Evolutionary conservation across 2,888 invertebrate species (phyloP), one percentile per base, ranked within the genome.

Genomic region (Mythimna lalbum): DNA sequence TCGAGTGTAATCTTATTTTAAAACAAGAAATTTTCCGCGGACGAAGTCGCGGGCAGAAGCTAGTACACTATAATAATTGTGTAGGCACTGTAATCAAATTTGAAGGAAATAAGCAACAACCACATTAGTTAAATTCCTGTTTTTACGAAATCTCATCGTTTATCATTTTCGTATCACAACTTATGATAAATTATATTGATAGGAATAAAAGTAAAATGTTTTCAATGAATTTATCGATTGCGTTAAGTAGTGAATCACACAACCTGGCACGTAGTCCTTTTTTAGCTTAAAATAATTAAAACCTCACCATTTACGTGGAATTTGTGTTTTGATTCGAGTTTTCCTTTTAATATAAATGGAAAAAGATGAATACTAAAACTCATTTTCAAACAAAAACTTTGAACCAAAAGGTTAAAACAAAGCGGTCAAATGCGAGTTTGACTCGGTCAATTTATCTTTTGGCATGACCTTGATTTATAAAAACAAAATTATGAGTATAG

Each of bases 101-200:
- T 55, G 31, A 55, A 60, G 65, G 47, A 74, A 78, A 52, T 69
- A 19, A 62, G 21, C 53, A 36, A 50, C n/a, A 50, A 43, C n/a
- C 27, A 57, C 66, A 65, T 64, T 69, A 57, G 27, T n/a, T 12
- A 49, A 50, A 75, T 70, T 67, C 63, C 10, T 57, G 53, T 53
- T 75, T 50, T 53, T 60, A 53, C 31, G 36, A 60, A 64, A 74
- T 60, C 21, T 39, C 33, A 12, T 23, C 19, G 21, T 9, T 62
- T 21, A 64, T 76, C 47, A 21, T 43, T 64, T 31, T 36, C 12
- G 21, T 75, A 65, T 66, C 63, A 31, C 10, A 60, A 33, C 60
- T 43, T 33, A 31, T 66, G 74, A 78, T 74, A 69, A 60, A 62
- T 53, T 62, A 27, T 50, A 43, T 43, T 17, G 57, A 71, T 71